These are phyloP conservation scores for Hecatera dysodea DNA, from an alignment of 2,888 invertebrate genomes.

Conservation along the genomic window DNA sequence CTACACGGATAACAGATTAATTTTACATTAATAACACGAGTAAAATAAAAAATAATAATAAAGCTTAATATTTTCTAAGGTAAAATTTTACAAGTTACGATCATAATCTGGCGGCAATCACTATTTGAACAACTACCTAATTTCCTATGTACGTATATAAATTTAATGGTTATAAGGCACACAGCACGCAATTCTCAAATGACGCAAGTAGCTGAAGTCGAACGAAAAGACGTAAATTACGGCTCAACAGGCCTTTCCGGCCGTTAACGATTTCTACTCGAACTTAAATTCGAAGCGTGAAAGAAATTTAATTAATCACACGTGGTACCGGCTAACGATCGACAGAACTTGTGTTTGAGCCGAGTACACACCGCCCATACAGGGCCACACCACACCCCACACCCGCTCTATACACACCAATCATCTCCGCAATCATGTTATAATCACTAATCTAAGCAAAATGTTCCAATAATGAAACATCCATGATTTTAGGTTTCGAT, in stretches of 20 bases:
- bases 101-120: conserved; percentile 83
- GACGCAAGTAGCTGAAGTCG: conserved; percentile 84
- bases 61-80: conserved; percentile 69
- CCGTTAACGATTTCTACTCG: conserved; percentile 85
- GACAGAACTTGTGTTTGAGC: conserved; percentile 61
- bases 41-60: conserved; percentile 65
- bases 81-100: conserved; percentile 79
- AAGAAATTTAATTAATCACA: conserved; percentile 90
- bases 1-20: conserved; percentile 66
- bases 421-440: conserved; percentile 55
- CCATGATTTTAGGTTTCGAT: conserved; percentile 7
- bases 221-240: conserved; percentile 87
- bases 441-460: conserved; percentile 55
- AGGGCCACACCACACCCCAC: conserved; percentile 27
- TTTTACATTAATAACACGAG: conserved; percentile 67
- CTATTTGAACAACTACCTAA: conserved; percentile 86
- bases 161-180: conserved; percentile 86
- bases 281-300: conserved; percentile 87
- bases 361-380: conserved; percentile 40
- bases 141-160: conserved; percentile 88
- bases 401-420: conserved; percentile 36
- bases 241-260: conserved; percentile 89
- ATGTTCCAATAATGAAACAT: conserved; percentile 36
- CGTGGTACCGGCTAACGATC: conserved; percentile 72
- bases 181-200: conserved; percentile 87